Percentiles rank a stretch among this genome's conserved stretches.
Evolutionary conservation across 2,888 invertebrate genomes (phyloP).

Genomic region (Dolichomitus sp.): DNA sequence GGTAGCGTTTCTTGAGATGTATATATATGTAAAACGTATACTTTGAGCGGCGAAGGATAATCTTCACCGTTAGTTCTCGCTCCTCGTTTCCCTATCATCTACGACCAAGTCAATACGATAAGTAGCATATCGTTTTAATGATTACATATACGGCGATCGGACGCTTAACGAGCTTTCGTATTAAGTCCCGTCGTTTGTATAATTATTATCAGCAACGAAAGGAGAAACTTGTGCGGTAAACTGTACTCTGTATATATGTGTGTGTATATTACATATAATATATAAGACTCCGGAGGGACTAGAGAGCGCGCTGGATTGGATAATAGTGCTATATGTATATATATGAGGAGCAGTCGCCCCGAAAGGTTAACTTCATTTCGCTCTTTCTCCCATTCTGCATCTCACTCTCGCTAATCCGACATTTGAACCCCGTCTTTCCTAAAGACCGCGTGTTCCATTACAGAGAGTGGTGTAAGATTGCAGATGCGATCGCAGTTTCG

Average conservation of each 20-base stretch:
- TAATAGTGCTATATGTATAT: conserved; percentile 24
- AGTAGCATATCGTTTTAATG: conserved; percentile 24
- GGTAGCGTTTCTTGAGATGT: neutral
- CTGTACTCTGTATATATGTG: conserved; percentile 20
- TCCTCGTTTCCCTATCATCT: neutral
- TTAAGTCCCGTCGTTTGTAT: conserved; percentile 11
- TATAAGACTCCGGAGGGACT: neutral
- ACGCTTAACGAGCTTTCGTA: conserved; percentile 55
- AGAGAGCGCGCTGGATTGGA: conserved; percentile 37
- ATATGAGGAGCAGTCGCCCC: conserved; percentile 12
- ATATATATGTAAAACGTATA: no score
- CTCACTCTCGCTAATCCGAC: conserved; percentile 70
- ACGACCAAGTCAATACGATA: neutral
- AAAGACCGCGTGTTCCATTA: conserved; percentile 55
- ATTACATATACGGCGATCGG: conserved; percentile 38
- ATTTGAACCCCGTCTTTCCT: conserved; percentile 60
- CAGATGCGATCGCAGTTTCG: conserved; percentile 44
- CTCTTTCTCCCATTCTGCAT: conserved; percentile 42
- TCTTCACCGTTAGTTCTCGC: conserved; percentile 4
- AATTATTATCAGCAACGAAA: conserved; percentile 27
- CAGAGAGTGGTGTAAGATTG: conserved; percentile 56
- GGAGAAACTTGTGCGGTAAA: conserved; percentile 48
- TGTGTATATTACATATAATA: neutral
- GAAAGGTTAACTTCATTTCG: conserved; percentile 65
- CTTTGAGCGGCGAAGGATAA: neutral